Evolutionary conservation across 2,113 vertebrate species (phyloP), one percentile per base, ranked within the genome.

Genomic region (Rana temporaria): DNA sequence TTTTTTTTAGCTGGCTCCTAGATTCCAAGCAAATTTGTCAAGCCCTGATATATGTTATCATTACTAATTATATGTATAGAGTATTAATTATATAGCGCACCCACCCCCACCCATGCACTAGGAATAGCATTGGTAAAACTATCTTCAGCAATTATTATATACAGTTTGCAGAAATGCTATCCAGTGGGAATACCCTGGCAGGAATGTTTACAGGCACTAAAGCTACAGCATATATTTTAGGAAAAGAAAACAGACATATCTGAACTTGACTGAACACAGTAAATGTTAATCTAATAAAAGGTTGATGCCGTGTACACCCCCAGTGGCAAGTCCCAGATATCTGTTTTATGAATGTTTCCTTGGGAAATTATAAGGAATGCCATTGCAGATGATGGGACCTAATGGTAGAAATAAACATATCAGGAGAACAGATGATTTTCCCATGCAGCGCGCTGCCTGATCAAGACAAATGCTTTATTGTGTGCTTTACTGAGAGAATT

Each of bases 341-440:
- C 64, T 72, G 59, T 69, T 53, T 4, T n/a, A 15, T 60, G 77
- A 59, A 24, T 68, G 32, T 64, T 81, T 72, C 59, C 59, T 20
- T 72, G 59, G 78, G 65, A 73, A 81, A 72, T 48, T 22, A 30
- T 16, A 62, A 69, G 67, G 38, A 68, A 79, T 60, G 32, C 55
- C 34, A 7, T 57, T 30, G 56, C 65, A 79, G 52, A 79, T 15
- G 56, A 80, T 59, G 34, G 48, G n/a, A 72, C 38, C 63, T 32
- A 64, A 62, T 53, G 38, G 42, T 26, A 71, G 42, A 81, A 81
- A 67, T 70, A 80, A 80, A 53, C 57, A 81, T 59, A 53, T 64
- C 17, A 63, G 4, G 17, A 55, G 9, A 56, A n/a, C 68, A 81
- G 42, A 14, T 72, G 38, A 63, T 53, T 81, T 72, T 64, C 59